Percentiles rank a stretch among this genome's conserved stretches.
These are phyloP conservation scores for Tetranychus truncatus DNA, from an alignment of 2,888 invertebrate species.

Conservation along the genomic window DNA sequence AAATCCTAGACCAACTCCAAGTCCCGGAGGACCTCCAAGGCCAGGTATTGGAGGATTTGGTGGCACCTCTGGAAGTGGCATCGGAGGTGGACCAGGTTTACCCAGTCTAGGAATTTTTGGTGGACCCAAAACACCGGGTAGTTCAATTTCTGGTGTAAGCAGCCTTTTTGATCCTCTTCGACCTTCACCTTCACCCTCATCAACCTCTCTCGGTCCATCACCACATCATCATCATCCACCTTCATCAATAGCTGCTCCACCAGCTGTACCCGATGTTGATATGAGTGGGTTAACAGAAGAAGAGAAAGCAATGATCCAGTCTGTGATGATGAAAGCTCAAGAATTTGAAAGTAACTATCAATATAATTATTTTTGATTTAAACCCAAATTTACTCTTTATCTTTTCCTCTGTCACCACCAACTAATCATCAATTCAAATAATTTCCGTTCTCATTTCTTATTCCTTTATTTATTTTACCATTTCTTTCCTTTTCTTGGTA, in stretches of 20 bases:
- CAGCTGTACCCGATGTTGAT: constrained; percentile 36
- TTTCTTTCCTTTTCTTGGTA: not conserved
- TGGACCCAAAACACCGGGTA: not conserved
- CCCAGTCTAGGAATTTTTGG: not conserved
- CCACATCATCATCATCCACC: not conserved
- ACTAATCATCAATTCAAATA: no score
- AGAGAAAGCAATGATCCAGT: constrained; percentile 42
- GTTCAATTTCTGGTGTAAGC: not conserved
- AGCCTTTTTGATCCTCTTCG: not conserved
- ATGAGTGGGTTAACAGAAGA: constrained; percentile 43
- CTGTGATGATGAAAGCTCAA: constrained; percentile 45
- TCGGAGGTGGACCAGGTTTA: not conserved
- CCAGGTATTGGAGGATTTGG: not conserved
- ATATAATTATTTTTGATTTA: no score
- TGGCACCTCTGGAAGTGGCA: not conserved
- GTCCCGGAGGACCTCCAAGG: not conserved
- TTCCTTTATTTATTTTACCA: not conserved
- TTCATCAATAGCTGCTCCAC: not conserved
- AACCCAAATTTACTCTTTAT: no score
- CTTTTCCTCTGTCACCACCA: no score
- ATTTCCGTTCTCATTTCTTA: no score
- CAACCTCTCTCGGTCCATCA: not conserved
- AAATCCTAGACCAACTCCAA: not conserved
- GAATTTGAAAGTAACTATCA: constrained; percentile 26
- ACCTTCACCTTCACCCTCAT: not conserved